A percentile compares a stretch with the other conserved stretches of the same genome.
Evolutionary conservation across 1,140 invertebrate species (phyloP).

Genomic region (Oppia nitens): DNA sequence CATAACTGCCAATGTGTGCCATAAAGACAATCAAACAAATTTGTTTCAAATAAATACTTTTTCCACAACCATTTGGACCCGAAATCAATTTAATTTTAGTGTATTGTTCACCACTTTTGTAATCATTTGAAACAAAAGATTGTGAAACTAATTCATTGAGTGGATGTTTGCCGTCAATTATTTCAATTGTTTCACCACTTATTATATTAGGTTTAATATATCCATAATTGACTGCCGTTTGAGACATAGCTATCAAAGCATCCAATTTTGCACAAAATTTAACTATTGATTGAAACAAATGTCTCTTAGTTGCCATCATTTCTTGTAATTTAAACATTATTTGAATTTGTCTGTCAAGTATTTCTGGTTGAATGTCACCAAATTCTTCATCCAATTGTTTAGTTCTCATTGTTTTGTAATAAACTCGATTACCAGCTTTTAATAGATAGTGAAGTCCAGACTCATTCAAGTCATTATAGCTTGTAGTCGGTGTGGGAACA

Average conservation of each 20-base stretch:
- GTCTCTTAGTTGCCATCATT: conserved; percentile 42
- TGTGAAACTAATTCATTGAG: conserved; percentile 45
- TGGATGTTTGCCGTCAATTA: conserved; percentile 57
- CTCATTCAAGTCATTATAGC: too few species aligned
- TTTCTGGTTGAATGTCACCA: conserved; percentile 54
- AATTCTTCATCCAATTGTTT: conserved; percentile 43
- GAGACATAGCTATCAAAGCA: conserved; percentile 51
- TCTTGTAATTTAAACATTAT: conserved; percentile 50
- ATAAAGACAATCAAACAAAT: conserved; percentile 55
- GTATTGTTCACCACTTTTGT: conserved; percentile 33
- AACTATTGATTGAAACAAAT: conserved; percentile 40
- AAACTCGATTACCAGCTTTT: conserved; percentile 34
- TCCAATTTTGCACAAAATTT: conserved; percentile 50
- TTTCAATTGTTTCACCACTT: conserved; percentile 38
- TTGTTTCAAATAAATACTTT: conserved; percentile 78
- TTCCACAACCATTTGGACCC: conserved; percentile 77
- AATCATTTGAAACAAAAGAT: conserved; percentile 54
- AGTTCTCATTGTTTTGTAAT: conserved; percentile 53
- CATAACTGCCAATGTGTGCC: conserved; percentile 71
- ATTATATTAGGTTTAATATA: conserved; percentile 49
- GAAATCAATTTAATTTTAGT: conserved; percentile 56
- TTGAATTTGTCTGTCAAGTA: conserved; percentile 49
- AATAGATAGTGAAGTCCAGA: conserved; percentile 51
- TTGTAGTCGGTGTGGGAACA: conserved; percentile 32
- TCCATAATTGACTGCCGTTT: conserved; percentile 46